These are phyloP conservation scores for Opisthocomus hoazin DNA, from an alignment of 2,113 vertebrate genomes.

Conservation along the genomic window DNA sequence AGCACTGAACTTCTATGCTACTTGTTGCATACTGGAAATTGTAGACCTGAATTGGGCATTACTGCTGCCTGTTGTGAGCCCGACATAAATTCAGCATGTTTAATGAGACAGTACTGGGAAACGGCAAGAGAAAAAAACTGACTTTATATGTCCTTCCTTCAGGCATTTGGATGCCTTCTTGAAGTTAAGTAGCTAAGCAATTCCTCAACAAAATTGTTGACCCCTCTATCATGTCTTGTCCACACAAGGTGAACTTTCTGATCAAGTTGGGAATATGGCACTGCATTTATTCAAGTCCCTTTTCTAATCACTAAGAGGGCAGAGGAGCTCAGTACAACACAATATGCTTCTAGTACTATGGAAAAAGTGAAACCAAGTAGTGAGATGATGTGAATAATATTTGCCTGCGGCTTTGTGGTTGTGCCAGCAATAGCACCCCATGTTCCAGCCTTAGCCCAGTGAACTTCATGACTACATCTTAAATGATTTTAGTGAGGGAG, in stretches of 20 bases:
- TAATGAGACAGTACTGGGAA: background rate
- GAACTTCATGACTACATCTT: background rate
- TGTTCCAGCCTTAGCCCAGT: background rate
- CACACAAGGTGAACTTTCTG: background rate
- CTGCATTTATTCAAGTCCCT: background rate
- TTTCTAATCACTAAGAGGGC: background rate
- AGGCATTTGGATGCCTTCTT: background rate
- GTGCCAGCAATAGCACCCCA: background rate
- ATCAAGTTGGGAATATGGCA: background rate
- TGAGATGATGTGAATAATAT: background rate
- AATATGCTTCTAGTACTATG: fast-evolving
- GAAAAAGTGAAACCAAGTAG: background rate
- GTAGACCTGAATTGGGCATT: background rate
- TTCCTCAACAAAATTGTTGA: background rate
- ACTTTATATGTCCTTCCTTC: background rate
- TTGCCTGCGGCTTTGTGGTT: background rate
- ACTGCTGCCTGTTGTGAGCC: background rate
- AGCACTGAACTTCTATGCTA: background rate
- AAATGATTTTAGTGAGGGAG: background rate
- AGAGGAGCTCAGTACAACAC: background rate
- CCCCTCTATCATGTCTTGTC: background rate
- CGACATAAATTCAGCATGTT: background rate
- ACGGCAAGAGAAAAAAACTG: background rate
- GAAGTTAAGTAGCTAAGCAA: background rate
- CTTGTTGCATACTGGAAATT: background rate